Evolutionary conservation across 2,113 vertebrate genomes (phyloP).

Genomic region (Nestor notabilis): DNA sequence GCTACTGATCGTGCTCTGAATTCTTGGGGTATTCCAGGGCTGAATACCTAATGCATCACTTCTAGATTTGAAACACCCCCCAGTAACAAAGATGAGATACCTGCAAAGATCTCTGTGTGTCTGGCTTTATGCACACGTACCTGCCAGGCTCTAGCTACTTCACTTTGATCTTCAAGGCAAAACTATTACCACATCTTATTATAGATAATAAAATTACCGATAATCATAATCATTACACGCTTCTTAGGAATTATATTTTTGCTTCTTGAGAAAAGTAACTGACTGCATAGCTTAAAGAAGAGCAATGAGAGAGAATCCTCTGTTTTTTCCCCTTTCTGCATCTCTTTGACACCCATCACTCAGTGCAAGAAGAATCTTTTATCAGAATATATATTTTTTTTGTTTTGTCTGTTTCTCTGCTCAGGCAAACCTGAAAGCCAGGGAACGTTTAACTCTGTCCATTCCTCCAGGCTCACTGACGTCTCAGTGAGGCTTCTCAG

Average conservation of each 20-base stretch:
- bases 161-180: not conserved
- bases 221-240: not conserved
- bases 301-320: not conserved
- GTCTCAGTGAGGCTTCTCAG: fast-evolving
- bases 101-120: not conserved
- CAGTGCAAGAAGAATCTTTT: fast-evolving
- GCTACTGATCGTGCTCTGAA: not conserved
- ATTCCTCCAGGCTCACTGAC: fast-evolving
- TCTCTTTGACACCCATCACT: not conserved
- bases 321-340: not conserved
- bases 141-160: not conserved
- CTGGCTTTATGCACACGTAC: fast-evolving
- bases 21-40: not conserved
- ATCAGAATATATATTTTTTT: not conserved
- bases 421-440: not conserved
- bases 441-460: not conserved
- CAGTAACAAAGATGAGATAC: not conserved
- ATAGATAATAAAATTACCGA: not conserved
- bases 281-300: not conserved
- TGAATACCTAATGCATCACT: not conserved
- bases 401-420: not conserved
- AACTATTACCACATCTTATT: not conserved
- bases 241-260: not conserved
- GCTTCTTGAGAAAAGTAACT: not conserved
- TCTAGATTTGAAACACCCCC: not conserved